Percentiles rank a stretch among this genome's conserved stretches.
phyloP scores from a whole-genome alignment of 1,140 invertebrate species.

The Lepidotrigona ventralis region DNA sequence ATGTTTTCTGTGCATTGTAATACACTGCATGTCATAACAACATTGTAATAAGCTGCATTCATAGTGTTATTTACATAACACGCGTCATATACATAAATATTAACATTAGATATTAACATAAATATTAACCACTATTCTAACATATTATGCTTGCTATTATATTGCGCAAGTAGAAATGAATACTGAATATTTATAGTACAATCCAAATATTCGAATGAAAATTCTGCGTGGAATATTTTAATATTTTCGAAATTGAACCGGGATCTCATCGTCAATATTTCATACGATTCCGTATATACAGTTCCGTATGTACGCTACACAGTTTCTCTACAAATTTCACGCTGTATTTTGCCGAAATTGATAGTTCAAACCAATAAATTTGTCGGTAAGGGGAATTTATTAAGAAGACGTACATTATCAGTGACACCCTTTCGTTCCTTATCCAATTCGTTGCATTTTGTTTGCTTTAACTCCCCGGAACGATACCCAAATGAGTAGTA shows the following conservation, averaged over 20 bases:
- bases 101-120: no score
- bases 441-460: constrained; percentile 11
- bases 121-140: not conserved
- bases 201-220: not conserved
- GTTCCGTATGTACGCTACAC: no score
- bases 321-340: not conserved
- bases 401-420: constrained; percentile 2
- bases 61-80: not conserved
- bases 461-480: not conserved
- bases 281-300: not conserved
- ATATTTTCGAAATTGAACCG: not conserved
- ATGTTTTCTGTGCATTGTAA: not conserved
- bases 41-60: not conserved
- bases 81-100: not conserved
- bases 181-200: not conserved
- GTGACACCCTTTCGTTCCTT: not conserved
- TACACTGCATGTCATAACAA: not conserved
- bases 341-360: not conserved
- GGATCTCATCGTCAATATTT: not conserved
- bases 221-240: not conserved
- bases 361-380: not conserved
- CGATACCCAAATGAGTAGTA: constrained; percentile 31
- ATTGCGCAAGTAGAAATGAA: not conserved
- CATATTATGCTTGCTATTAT: not conserved
- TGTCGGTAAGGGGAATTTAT: not conserved